A percentile compares a stretch with the other conserved stretches of the same genome.
phyloP scores from a whole-genome alignment of 2,888 invertebrate species.

The Drepanosiphum platanoidis region DNA sequence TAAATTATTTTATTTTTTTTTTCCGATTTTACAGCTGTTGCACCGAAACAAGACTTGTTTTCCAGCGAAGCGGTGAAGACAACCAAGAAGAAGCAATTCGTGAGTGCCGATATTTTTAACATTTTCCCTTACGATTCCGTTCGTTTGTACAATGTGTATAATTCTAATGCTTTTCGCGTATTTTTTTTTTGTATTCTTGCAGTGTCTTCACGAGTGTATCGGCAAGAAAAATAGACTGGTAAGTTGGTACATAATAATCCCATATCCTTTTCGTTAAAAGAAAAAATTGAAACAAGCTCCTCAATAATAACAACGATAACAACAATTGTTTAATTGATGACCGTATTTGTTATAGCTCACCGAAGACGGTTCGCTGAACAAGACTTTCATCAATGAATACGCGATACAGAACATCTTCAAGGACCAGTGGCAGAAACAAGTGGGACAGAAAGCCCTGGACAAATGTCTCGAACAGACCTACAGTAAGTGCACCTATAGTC shows the following conservation, averaged over 20 bases:
- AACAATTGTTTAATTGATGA: neutral
- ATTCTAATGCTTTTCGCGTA: too few species aligned
- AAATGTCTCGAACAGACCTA: constrained; percentile 64
- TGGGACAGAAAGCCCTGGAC: constrained; percentile 63
- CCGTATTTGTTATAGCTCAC: constrained; percentile 57
- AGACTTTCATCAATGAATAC: constrained; percentile 63
- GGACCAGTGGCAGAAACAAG: constrained; percentile 64
- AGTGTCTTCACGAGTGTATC: constrained; percentile 64
- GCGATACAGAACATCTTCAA: constrained; percentile 62
- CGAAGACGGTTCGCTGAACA: constrained; percentile 63
- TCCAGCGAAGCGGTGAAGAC: constrained; percentile 64
- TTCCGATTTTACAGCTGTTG: neutral
- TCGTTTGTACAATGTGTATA: neutral
- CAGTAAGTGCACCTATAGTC: constrained; percentile 63
- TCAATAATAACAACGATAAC: too few species aligned
- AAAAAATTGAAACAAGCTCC: neutral
- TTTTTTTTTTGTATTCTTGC: constrained; percentile 49
- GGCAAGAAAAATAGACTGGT: constrained; percentile 64
- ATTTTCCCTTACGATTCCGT: neutral
- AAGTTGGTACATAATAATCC: neutral
- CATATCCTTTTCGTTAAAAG: neutral
- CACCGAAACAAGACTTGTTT: constrained; percentile 59
- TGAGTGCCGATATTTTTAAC: constrained; percentile 57
- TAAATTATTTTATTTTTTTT: neutral
- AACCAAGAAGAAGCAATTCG: constrained; percentile 64